Base-by-base conservation (phyloP, 2,797 vertebrate species). In the Tragopan temminckii region DNA sequence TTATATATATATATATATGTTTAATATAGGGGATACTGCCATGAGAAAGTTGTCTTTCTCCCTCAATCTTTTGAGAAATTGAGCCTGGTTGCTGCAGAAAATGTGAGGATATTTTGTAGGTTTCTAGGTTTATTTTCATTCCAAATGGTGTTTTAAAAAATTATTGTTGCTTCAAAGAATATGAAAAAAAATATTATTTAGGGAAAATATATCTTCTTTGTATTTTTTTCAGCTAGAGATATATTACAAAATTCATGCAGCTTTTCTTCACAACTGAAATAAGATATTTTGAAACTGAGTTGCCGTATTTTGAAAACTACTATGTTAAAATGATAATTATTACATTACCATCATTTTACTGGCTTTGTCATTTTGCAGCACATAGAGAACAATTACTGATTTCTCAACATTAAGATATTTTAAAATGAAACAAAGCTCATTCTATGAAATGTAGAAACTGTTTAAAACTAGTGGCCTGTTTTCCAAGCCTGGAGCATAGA, bases 301-400 rank as follows among this genome's bases (percentile, higher is more conserved):
- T 74, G 52, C 33, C 53, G 80, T 85, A 88, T 95, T 93, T 85
- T 76, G 61, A 88, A 68, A 93, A 88, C 91, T 91, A 62, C 36
- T 80, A 8, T 62, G 89, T 97, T 91, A 91, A 96, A 96, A 3
- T 13, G 95, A 76, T 95, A 93, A 95, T 84, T 88, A 74, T 79
- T 79, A 59, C n/a, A 58, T 91, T 95, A 33, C 36, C 38, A 19
- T 72, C 46, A 67, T 31, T 72, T 96, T 90, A 53, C 12, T 63
- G 71, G 36, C 76, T 91, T 68, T 62, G 35, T 84, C 92, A 53
- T 95, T 97, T 93, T 95, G 91, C 53, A 88, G 48, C 9, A 35
- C 62, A 52, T 35, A 48, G 62, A 94, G 59, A 45, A 80, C 48
- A 53, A 19, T 66, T 75, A 48, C 71, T 92, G 61, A 87, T 88